phyloP scores from a whole-genome alignment of 2,797 vertebrate species.

The Parauchenoglanis punctatus region DNA sequence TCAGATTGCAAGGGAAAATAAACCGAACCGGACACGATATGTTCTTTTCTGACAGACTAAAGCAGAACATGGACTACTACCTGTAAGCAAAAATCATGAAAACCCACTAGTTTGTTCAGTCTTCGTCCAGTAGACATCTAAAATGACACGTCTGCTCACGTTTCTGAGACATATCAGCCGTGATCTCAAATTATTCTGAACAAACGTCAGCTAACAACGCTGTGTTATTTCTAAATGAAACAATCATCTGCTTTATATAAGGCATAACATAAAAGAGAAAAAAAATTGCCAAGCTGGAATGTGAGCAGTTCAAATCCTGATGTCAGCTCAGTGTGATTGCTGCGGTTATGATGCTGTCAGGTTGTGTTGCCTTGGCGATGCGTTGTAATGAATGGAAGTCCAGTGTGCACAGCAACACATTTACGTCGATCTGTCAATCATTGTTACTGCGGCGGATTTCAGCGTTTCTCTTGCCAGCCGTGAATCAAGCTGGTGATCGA shows the following conservation, averaged over 20 bases:
- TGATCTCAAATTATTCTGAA: background rate
- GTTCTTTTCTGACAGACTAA: constrained; percentile 63
- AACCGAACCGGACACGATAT: constrained; percentile 23
- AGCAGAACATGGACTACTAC: constrained; percentile 54
- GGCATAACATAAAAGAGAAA: background rate
- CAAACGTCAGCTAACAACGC: background rate
- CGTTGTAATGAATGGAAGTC: constrained; percentile 48
- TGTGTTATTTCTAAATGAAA: background rate
- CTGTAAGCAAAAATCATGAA: constrained; percentile 44
- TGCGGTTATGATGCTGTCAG: constrained; percentile 51
- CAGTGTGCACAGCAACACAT: constrained; percentile 35
- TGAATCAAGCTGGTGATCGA: constrained; percentile 20
- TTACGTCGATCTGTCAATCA: constrained; percentile 46
- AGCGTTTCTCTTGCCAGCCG: constrained; percentile 16
- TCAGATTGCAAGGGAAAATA: constrained; percentile 64
- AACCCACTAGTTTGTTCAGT: background rate
- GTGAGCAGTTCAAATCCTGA: constrained; percentile 41
- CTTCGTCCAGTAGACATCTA: background rate
- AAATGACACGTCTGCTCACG: background rate
- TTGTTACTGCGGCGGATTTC: constrained; percentile 38
- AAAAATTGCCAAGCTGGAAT: constrained; percentile 18
- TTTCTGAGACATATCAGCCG: background rate
- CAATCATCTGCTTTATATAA: constrained; percentile 18
- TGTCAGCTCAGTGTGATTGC: constrained; percentile 45
- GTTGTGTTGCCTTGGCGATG: constrained; percentile 41